Percentiles rank a stretch among this genome's conserved stretches.
phyloP scores from a whole-genome alignment of 2,797 vertebrate genomes.

The Telmatherina bonti region DNA sequence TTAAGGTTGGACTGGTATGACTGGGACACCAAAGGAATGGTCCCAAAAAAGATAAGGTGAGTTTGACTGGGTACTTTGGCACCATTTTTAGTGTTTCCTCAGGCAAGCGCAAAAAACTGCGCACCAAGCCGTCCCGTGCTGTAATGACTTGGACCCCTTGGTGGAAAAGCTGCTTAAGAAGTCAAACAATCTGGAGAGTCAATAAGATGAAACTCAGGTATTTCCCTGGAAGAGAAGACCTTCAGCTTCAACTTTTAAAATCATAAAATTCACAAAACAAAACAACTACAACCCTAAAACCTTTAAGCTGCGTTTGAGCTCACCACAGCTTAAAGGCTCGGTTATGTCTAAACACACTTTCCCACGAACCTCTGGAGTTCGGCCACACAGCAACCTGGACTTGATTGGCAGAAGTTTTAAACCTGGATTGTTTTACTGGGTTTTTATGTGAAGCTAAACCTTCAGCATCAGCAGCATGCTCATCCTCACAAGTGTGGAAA shows the following conservation, averaged over 20 bases:
- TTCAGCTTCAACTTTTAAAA: neutral
- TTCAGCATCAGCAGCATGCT: neutral
- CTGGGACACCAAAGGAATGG: no score
- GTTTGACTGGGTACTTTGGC: no score
- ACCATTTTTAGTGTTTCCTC: no score
- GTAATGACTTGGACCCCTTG: no score
- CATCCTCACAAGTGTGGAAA: neutral
- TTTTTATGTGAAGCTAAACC: neutral
- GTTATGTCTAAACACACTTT: neutral
- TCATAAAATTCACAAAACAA: neutral
- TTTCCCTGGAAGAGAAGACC: neutral
- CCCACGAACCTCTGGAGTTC: neutral
- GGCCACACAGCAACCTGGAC: neutral
- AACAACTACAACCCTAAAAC: neutral
- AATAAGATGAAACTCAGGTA: neutral
- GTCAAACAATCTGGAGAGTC: neutral
- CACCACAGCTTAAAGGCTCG: slow-evolving; percentile 2
- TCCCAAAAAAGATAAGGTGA: no score
- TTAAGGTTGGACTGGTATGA: no score
- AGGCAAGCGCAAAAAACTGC: no score
- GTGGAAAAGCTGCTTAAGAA: neutral
- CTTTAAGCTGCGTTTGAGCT: neutral
- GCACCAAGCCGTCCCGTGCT: no score
- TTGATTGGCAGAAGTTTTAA: slow-evolving; percentile 6
- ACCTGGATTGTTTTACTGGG: neutral